Percentiles rank a stretch among this genome's conserved stretches.
phyloP scores from a whole-genome alignment of 2,888 invertebrate species.

The Xylota sylvarum region DNA sequence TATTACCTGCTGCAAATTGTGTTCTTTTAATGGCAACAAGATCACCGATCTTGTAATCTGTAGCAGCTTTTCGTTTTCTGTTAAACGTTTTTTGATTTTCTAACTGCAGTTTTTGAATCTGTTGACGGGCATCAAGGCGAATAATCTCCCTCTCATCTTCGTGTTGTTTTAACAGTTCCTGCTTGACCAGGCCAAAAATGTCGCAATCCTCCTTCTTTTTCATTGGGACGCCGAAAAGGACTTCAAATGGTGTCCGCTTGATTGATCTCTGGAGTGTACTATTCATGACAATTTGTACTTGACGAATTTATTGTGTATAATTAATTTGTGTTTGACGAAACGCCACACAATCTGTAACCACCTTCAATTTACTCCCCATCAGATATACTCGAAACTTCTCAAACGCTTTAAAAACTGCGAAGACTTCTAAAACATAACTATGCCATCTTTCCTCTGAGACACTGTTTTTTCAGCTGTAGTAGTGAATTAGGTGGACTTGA shows the following conservation, averaged over 20 bases:
- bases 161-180: not conserved
- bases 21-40: conserved; percentile 4
- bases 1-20: conserved; percentile 4
- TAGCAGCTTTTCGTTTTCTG: not conserved
- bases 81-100: no score
- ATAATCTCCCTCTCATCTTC: not conserved
- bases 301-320: not conserved
- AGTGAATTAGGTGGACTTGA: not conserved
- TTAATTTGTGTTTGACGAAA: no score
- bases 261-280: not conserved
- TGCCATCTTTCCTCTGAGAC: not conserved
- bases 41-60: not conserved
- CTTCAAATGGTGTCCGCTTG: not conserved
- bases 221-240: conserved; percentile 4
- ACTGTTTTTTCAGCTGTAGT: not conserved
- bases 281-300: conserved; percentile 8
- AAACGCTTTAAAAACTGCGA: no score
- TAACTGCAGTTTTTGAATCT: not conserved
- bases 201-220: not conserved
- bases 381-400: no score
- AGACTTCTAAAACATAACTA: no score
- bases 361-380: no score
- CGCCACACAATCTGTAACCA: no score
- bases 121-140: not conserved
- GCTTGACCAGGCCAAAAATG: not conserved